phyloP scores from a whole-genome alignment of 2,888 invertebrate genomes.

The Pyrocoelia pectoralis region DNA sequence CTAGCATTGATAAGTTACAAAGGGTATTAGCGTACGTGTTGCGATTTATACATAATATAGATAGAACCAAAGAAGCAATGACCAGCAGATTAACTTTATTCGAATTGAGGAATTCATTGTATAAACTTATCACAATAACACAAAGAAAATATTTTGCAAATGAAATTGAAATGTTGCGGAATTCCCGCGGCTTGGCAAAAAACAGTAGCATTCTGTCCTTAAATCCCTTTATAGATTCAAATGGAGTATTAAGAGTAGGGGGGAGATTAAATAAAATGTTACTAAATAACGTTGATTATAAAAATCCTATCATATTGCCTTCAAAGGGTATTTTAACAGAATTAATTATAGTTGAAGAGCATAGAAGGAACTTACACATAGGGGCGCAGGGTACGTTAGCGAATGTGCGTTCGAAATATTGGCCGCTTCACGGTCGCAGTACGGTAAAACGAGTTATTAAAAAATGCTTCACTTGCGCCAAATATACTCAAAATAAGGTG shows the following conservation, averaged over 20 bases:
- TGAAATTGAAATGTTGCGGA: not conserved
- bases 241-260: slow-evolving; percentile 1
- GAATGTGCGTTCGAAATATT: too few species aligned
- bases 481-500: too few species aligned
- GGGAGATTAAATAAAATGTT: slow-evolving; percentile 3
- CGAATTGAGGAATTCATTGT: not conserved
- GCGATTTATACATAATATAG: slow-evolving; percentile 25
- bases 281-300: slow-evolving; percentile 6
- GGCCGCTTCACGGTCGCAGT: too few species aligned
- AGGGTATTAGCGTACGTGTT: slow-evolving; percentile 15
- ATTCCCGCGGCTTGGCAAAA: not conserved
- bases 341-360: slow-evolving; percentile 3
- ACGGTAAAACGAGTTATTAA: too few species aligned
- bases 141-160: too few species aligned
- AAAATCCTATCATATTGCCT: slow-evolving; percentile 6
- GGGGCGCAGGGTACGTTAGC: slow-evolving; percentile 21
- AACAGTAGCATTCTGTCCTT: slow-evolving; percentile 17
- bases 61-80: not conserved
- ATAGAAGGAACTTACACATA: too few species aligned
- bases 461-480: too few species aligned
- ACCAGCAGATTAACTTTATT: not conserved
- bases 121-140: slow-evolving; percentile 1
- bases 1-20: slow-evolving; percentile 7
- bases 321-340: not conserved
- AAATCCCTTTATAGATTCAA: slow-evolving; percentile 27